Evolutionary conservation across 1,140 invertebrate genomes (phyloP), one percentile per base, ranked within the genome.

Genomic region (Mycetomoellerius zeteki): DNA sequence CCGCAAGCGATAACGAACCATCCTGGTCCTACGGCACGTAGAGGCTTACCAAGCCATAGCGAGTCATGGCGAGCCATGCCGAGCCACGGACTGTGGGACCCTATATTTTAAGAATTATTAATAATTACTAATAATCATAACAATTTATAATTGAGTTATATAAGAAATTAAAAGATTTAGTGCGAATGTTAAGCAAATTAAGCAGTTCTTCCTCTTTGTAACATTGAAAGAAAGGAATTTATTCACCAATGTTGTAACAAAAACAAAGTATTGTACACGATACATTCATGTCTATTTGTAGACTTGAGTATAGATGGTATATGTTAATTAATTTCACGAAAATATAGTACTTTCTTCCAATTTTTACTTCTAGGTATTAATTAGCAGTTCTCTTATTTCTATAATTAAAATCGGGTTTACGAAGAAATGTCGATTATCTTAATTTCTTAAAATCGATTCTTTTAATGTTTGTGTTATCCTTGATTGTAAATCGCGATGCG

Each of bases 171-270:
- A 78, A 78, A 65, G 6, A 54, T 81, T 81, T 81, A 69, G 21
- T 69, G 21, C 21, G 64, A 71, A 30, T 69, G 43, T 71, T 54
- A 56, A 54, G 30, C 30, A 81, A 81, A 81, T 54, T 65, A 65
- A 81, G 30, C 24, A 84, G 69, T 84, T 84, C 37, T 84, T 84
- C 54, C 80, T 60, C 43, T 62, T 84, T 56, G 37, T 84, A 72
- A 71, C 37, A 84, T 62, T 16, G n/a, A 47, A 50, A 47, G 21
- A 73, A 72, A 72, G n/a, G 37, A 58, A 7, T 77, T 77, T 81
- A 56, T 81, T 80, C 21, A 50, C 33, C 21, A 82, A 10, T 62
- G 58, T 80, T 80, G 47, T 14, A 54, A 80, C 47, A 78, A 52
- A 65, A 30, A 67, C 27, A 67, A 80, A 80, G 60, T 69, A 80